These are phyloP conservation scores for Limnephilus lunatus DNA, from an alignment of 2,888 invertebrate genomes.

Conservation along the genomic window DNA sequence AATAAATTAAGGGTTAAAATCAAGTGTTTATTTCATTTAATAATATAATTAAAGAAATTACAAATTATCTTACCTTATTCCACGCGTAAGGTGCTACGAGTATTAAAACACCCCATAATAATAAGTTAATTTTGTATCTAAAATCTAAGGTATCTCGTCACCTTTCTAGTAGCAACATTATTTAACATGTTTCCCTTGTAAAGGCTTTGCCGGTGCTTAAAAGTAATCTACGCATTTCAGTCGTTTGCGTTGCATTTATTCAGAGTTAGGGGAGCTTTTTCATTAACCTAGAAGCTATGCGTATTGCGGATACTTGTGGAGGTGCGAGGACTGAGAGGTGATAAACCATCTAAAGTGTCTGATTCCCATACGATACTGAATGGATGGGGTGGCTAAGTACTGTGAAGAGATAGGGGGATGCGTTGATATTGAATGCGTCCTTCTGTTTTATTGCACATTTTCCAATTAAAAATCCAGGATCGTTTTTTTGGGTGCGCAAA, in stretches of 20 bases:
- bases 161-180: background rate
- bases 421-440: background rate
- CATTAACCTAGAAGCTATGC: conserved; percentile 7
- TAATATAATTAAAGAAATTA: too few species aligned
- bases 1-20: too few species aligned
- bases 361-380: background rate
- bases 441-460: background rate
- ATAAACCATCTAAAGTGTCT: background rate
- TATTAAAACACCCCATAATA: background rate
- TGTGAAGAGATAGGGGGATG: background rate
- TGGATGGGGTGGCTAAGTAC: background rate
- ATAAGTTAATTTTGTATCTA: background rate
- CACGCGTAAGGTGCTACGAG: background rate
- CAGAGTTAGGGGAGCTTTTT: background rate
- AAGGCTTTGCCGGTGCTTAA: background rate
- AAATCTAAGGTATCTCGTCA: background rate
- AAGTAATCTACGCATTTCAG: background rate
- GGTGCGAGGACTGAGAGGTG: conserved; percentile 6
- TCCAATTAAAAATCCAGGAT: background rate
- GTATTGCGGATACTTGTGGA: background rate
- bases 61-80: too few species aligned
- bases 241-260: conserved; percentile 1
- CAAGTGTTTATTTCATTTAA: too few species aligned
- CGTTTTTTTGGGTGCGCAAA: background rate
- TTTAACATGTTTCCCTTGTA: background rate